Evolutionary conservation across 2,797 vertebrate genomes (phyloP).

Genomic region (Neostethus bicornis): DNA sequence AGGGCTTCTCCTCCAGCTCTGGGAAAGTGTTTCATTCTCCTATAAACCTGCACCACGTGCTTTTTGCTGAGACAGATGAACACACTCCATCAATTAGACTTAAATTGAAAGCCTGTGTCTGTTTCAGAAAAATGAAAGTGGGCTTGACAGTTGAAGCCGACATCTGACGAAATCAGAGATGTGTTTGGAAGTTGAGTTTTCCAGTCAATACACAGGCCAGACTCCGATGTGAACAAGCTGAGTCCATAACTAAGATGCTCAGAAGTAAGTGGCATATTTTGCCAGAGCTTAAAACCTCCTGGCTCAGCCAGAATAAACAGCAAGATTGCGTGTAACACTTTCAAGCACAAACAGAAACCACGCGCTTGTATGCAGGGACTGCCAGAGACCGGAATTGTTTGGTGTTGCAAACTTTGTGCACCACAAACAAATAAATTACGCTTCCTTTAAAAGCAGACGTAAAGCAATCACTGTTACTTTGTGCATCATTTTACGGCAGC

Average conservation of each 20-base stretch:
- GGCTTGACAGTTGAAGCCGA: slow-evolving; percentile 34
- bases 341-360: slow-evolving; percentile 36
- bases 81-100: slow-evolving; percentile 63
- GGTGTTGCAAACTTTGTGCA: slow-evolving; percentile 40
- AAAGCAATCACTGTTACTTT: slow-evolving; percentile 59
- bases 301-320: slow-evolving; percentile 64
- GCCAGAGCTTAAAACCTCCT: slow-evolving; percentile 55
- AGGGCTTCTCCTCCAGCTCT: slow-evolving; percentile 6
- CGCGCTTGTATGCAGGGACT: slow-evolving; percentile 23
- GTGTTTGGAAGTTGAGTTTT: slow-evolving; percentile 66
- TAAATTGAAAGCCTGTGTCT: slow-evolving; percentile 51
- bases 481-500: slow-evolving; percentile 66
- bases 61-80: slow-evolving; percentile 52
- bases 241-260: slow-evolving; percentile 65
- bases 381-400: slow-evolving; percentile 51
- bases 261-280: slow-evolving; percentile 59
- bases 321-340: slow-evolving; percentile 51
- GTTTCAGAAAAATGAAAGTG: slow-evolving; percentile 39
- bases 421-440: slow-evolving; percentile 52
- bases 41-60: slow-evolving; percentile 40
- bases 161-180: slow-evolving; percentile 71
- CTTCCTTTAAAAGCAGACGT: slow-evolving; percentile 69
- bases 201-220: slow-evolving; percentile 68
- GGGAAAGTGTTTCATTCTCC: slow-evolving; percentile 1
- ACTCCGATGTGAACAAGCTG: slow-evolving; percentile 64